Evolutionary conservation across 2,888 invertebrate species (phyloP).

Genomic region (Altica lythri): DNA sequence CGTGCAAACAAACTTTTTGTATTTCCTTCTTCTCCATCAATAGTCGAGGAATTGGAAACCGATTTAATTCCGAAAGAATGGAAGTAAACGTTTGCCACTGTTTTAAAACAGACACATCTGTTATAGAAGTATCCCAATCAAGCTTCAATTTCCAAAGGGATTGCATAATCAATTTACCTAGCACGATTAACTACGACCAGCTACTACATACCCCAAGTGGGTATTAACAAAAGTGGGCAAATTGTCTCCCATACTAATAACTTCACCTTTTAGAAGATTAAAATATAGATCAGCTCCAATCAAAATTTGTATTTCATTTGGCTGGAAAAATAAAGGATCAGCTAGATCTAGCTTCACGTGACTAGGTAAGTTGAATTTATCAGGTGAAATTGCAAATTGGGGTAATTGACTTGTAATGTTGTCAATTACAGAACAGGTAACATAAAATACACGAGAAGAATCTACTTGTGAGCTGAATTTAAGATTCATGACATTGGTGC

Average conservation of each 20-base stretch:
- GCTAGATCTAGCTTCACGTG: conserved; percentile 3
- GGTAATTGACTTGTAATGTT: background rate
- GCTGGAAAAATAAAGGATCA: background rate
- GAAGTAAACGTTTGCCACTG: background rate
- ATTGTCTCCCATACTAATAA: background rate
- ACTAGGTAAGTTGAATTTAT: background rate
- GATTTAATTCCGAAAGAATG: background rate
- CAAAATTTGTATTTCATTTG: background rate
- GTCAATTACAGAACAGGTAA: conserved; percentile 2
- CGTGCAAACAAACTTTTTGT: background rate
- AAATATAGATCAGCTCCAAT: background rate
- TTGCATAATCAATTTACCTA: background rate
- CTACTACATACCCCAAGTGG: background rate
- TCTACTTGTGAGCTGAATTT: background rate
- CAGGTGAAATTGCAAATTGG: conserved; percentile 1
- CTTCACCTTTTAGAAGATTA: background rate
- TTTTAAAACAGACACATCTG: background rate
- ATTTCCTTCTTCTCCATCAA: background rate
- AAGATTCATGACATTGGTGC: background rate
- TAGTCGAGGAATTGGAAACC: background rate
- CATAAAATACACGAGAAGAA: background rate
- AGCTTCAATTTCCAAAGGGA: background rate
- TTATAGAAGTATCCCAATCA: background rate
- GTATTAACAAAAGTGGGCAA: background rate
- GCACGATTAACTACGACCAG: background rate